Evolutionary conservation across 2,113 vertebrate species (phyloP).

Genomic region (Melanerpes formicivorus): DNA sequence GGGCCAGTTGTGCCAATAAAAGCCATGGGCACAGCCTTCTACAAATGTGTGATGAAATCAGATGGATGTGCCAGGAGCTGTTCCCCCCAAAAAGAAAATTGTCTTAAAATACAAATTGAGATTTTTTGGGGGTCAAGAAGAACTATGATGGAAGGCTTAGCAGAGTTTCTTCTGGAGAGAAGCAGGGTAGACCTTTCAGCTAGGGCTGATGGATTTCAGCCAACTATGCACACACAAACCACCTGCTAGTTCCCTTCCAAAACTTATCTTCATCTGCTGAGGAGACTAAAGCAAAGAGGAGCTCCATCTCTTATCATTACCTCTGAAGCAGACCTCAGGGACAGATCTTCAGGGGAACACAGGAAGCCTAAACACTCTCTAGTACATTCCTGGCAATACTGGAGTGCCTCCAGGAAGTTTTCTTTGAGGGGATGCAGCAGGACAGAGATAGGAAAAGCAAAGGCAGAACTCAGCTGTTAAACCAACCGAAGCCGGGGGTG

Average conservation of each 20-base stretch:
- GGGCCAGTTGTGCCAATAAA: not conserved
- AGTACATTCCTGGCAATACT: rapidly evolving
- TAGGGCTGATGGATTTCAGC: not conserved
- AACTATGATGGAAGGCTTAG: not conserved
- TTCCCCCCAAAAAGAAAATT: not conserved
- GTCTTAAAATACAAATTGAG: not conserved
- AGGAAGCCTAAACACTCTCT: not conserved
- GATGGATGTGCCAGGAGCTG: not conserved
- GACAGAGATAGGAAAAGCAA: not conserved
- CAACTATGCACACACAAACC: not conserved
- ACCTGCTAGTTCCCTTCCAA: not conserved
- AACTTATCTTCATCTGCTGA: not conserved
- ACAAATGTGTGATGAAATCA: not conserved
- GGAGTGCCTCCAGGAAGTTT: not conserved
- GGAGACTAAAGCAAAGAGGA: not conserved
- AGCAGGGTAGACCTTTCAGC: not conserved
- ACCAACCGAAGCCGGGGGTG: rapidly evolving
- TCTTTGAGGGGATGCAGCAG: not conserved
- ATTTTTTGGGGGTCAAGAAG: not conserved
- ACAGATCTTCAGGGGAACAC: not conserved
- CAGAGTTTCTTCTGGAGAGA: not conserved
- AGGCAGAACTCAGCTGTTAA: not conserved
- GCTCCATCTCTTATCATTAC: not conserved
- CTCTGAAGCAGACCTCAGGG: not conserved
- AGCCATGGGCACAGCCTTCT: not conserved